phyloP scores from a whole-genome alignment of 2,797 vertebrate species.

The Chromis chromis region DNA sequence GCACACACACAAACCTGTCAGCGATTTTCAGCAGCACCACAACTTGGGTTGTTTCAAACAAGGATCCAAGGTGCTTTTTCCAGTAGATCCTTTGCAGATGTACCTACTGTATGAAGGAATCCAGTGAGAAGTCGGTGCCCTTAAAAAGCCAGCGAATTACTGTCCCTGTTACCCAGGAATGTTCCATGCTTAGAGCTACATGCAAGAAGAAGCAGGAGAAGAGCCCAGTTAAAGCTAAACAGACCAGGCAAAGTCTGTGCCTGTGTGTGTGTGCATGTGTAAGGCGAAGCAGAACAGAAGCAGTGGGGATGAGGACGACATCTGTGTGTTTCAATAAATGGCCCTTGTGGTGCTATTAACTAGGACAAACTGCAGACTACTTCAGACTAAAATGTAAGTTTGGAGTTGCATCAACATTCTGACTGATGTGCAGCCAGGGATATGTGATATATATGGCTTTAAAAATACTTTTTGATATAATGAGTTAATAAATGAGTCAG shows the following conservation, averaged over 20 bases:
- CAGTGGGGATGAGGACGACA: constrained; percentile 60
- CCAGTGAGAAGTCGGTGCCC: constrained; percentile 50
- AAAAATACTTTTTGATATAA: constrained; percentile 45
- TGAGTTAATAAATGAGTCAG: constrained; percentile 59
- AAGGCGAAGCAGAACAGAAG: constrained; percentile 62
- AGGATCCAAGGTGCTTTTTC: constrained; percentile 47
- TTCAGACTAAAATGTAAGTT: constrained; percentile 42
- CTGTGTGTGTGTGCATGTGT: constrained; percentile 10
- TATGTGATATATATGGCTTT: constrained; percentile 36
- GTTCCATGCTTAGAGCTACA: constrained; percentile 64
- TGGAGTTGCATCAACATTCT: constrained; percentile 47
- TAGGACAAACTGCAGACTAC: constrained; percentile 57
- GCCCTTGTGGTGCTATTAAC: constrained; percentile 44
- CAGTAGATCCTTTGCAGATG: constrained; percentile 67
- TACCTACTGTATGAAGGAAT: constrained; percentile 60
- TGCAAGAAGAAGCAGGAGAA: constrained; percentile 51
- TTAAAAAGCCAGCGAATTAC: constrained; percentile 62
- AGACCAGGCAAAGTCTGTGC: constrained; percentile 34
- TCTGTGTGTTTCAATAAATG: constrained; percentile 63
- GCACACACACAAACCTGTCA: constrained; percentile 32
- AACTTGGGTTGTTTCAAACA: constrained; percentile 38
- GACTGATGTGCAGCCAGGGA: constrained; percentile 58
- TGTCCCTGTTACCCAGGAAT: constrained; percentile 71
- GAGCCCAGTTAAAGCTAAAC: constrained; percentile 63
- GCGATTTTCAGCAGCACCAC: constrained; percentile 45